Base-by-base conservation (phyloP, 2,113 vertebrate genomes). In the Stigmatopora argus region DNA sequence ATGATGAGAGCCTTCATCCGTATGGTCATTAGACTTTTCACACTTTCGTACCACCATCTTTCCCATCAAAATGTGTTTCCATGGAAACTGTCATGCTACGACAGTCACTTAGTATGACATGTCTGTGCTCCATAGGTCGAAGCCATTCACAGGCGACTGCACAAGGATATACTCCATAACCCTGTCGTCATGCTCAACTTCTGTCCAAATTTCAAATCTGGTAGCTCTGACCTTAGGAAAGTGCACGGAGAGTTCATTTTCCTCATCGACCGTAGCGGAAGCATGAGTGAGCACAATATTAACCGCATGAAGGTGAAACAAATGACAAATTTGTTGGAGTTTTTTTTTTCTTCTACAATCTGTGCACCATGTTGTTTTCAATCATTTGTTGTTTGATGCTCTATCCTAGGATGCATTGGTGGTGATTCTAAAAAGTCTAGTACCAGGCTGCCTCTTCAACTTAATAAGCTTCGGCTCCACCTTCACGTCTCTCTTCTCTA, bases 181-280 rank as follows among this genome's bases (percentile, higher is more conserved):
- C 93, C 96, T 0, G 93, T 98, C 73, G 72, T 95, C 74, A 98
- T 98, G 96, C 83, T 99, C 60, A 98, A 97, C 84, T 97, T 98
- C 79, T 98, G 96, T 45, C 97, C 97, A 0, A 90, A 98, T 82
- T 75, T 98, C 46, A 90, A 92, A 69, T 79, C 85, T 0, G 17
- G 82, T 52, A 92, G 93, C 69, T 90, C 93, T 0, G 92, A 92
- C 80, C 90, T 96, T 67, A 88, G 67, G 60, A 91, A 88, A 78
- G 86, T 92, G 52, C 93, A 94, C 0, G 93, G 97, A 0, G 97
- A 99, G 78, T 98, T 97, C 18, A 91, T 98, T 85, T 98, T 99
- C 86, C 94, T 98, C n/a, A 62, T 99, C 0, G 95, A 97, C 81
- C 85, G 94, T 73, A 98, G 95, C 1, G 92, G 92, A 65, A 98